Conservation (phyloP, 1,140 invertebrate genomes). For the Drosophila sucinea region DNA sequence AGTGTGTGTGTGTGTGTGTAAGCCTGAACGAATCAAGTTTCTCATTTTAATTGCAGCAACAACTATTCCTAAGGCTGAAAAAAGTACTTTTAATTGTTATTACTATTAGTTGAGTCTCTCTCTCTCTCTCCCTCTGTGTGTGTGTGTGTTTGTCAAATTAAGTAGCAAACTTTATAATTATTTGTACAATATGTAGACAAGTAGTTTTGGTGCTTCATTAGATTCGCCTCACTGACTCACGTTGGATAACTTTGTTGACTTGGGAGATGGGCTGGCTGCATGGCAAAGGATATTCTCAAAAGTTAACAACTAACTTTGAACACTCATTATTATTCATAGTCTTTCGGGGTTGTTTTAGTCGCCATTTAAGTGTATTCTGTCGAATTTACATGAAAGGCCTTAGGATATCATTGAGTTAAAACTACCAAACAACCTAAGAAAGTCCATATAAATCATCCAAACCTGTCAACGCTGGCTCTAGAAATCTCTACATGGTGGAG, state of each 20-base stretch:
- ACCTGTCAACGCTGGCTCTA: too few relatives aligned
- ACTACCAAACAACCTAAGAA: too few relatives aligned
- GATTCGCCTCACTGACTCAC: not conserved
- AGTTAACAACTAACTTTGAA: too few relatives aligned
- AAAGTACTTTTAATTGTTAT: conserved; percentile 49
- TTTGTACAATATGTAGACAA: conserved; percentile 7
- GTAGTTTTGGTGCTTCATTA: conserved; percentile 6
- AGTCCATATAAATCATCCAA: too few relatives aligned
- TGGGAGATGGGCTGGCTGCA: not conserved
- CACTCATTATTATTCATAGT: too few relatives aligned
- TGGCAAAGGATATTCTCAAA: too few relatives aligned
- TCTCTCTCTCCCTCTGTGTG: not conserved
- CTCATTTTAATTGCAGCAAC: conserved; percentile 60
- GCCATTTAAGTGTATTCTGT: too few relatives aligned
- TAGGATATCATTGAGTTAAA: too few relatives aligned
- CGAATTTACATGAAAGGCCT: too few relatives aligned
- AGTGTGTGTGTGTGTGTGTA: not conserved
- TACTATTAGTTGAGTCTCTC: conserved; percentile 5
- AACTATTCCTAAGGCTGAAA: conserved; percentile 44
- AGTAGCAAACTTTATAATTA: conserved; percentile 16
- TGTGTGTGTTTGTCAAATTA: conserved; percentile 1
- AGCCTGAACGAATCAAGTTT: conserved; percentile 50
- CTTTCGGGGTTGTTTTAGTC: too few relatives aligned
- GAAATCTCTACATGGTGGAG: too few relatives aligned
- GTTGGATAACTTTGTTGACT: not conserved